Conservation (phyloP, 2,888 invertebrate species). For the Chloroclysta siterata region DNA sequence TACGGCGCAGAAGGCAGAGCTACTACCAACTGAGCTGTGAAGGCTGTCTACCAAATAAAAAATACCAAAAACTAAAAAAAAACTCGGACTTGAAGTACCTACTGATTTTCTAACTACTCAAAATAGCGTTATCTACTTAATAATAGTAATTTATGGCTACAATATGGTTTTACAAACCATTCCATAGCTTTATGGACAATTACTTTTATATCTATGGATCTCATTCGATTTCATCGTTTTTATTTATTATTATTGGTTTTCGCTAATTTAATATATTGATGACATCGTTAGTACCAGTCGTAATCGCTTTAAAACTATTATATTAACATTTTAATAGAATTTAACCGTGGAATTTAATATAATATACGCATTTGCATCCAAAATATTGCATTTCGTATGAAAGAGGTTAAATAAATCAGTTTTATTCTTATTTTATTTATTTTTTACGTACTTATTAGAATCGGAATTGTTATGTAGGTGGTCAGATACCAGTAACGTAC, state of each 20-base stretch:
- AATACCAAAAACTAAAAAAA: no score
- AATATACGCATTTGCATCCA: slow-evolving; percentile 11
- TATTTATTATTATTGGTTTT: slow-evolving; percentile 7
- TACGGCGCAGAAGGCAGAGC: no score
- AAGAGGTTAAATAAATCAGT: slow-evolving; percentile 11
- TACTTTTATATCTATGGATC: slow-evolving; percentile 24
- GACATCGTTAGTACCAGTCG: slow-evolving; percentile 15
- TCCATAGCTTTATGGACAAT: neutral
- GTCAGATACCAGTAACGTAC: neutral
- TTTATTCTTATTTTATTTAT: slow-evolving; percentile 10
- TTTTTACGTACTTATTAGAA: neutral
- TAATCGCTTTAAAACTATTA: slow-evolving; percentile 9
- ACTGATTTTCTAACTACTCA: no score
- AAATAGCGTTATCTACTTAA: no score
- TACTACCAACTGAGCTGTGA: no score
- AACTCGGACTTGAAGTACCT: no score
- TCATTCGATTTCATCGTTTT: slow-evolving; percentile 7
- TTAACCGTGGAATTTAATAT: slow-evolving; percentile 41
- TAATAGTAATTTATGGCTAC: neutral
- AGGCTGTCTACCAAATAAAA: no score
- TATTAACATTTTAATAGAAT: slow-evolving; percentile 48
- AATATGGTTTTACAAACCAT: neutral
- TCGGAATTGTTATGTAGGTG: neutral
- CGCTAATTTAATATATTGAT: slow-evolving; percentile 8
- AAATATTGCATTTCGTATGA: slow-evolving; percentile 10